Base-by-base conservation (phyloP, 2,113 vertebrate genomes). In the Pogonocichla stellata region DNA sequence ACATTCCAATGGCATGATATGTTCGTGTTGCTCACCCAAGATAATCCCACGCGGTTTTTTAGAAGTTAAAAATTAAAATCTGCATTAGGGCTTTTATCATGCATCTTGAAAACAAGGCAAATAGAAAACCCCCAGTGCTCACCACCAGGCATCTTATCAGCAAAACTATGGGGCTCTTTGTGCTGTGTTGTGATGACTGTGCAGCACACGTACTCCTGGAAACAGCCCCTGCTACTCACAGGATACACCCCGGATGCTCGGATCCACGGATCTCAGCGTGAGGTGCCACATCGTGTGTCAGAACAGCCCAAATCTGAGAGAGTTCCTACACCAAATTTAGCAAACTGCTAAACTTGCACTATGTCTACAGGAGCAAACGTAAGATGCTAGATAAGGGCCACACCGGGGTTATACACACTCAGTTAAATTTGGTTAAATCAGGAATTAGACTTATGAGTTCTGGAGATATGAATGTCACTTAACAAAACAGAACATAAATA, bases 1-100 rank as follows among this genome's bases (percentile, higher is more conserved):
- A 62, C 45, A 91, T 91, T 86, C 79, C 71, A 61, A 17, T 17
- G 7, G 19, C 23, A 43, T 80, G 71, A 34, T 53, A 42, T 9
- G 75, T 69, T 81, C 50, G 9, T 9, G 29, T 19, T 69, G 92
- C 89, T 90, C 84, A 51, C 82, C 69, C 86, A 16, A 86, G 74
- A 81, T 38, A 77, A 93, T 87, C 86, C 80, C 15, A 34, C 31
- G 42, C 7, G 0, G 8, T 47, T 83, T 84, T 80, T 58, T 22
- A 13, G 14, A 69, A 80, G 86, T 79, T 74, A 80, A 91, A 90
- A 80, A 67, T 65, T 43, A 88, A 92, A 93, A 92, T 56, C 85
- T 82, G 73, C 53, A 3, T 50, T 67, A 10, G 43, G 28, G 19
- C 13, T 38, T 86, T 82, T 28, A 87, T 83, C 50, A 8, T 15